A percentile compares a stretch with the other conserved stretches of the same genome.
These are phyloP conservation scores for Cetonia aurata DNA, from an alignment of 2,888 invertebrate species.

Conservation along the genomic window DNA sequence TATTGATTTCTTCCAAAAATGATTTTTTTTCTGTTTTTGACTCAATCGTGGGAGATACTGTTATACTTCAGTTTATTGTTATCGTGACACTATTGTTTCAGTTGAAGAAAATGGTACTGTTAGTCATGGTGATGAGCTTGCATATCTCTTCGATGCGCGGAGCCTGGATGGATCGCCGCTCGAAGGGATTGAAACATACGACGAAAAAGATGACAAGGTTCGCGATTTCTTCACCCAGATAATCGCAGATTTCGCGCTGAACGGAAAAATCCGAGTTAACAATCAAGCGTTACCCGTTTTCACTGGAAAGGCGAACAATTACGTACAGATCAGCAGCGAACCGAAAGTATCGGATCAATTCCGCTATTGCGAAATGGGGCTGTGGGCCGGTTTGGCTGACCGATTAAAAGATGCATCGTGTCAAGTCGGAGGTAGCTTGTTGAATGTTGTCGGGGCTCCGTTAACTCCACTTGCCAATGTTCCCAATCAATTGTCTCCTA, in stretches of 20 bases:
- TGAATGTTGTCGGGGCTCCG: constrained; percentile 9
- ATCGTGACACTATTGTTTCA: constrained; percentile 26
- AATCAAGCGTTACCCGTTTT: constrained; percentile 65
- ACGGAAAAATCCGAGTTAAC: constrained; percentile 63
- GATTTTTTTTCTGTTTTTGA: too few relatives aligned
- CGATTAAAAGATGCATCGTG: constrained; percentile 72
- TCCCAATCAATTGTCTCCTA: background rate
- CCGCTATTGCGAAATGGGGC: constrained; percentile 76
- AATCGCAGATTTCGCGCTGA: constrained; percentile 76
- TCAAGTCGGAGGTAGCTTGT: constrained; percentile 54
- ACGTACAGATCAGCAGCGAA: constrained; percentile 69
- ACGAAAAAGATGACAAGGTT: constrained; percentile 73
- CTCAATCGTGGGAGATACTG: too few relatives aligned
- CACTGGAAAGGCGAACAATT: constrained; percentile 66
- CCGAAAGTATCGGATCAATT: constrained; percentile 68
- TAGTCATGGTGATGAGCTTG: constrained; percentile 80
- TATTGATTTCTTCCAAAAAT: too few relatives aligned
- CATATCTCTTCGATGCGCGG: constrained; percentile 78
- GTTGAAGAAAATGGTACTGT: constrained; percentile 64
- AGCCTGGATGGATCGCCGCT: constrained; percentile 73
- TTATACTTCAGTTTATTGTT: too few relatives aligned
- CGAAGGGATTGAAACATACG: constrained; percentile 61
- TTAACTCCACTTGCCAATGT: constrained; percentile 3
- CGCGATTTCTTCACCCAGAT: constrained; percentile 76
- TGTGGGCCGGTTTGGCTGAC: constrained; percentile 76